phyloP scores from a whole-genome alignment of 1,140 invertebrate genomes.

The Eupeodes corollae region DNA sequence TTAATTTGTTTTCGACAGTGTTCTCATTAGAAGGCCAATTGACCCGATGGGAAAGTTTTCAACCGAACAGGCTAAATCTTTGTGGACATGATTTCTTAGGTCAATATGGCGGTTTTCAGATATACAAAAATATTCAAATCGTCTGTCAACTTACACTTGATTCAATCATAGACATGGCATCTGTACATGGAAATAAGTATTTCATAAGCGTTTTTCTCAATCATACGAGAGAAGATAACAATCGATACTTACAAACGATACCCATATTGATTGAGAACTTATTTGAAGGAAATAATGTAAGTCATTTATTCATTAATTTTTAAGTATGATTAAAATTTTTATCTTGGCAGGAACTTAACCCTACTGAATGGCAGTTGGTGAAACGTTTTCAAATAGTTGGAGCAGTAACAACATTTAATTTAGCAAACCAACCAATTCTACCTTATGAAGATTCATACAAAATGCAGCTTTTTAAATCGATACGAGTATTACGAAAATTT shows the following conservation, averaged over 20 bases:
- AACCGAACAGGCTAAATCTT: slow-evolving; percentile 38
- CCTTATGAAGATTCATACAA: slow-evolving; percentile 26
- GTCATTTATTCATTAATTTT: slow-evolving; percentile 7
- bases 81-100: slow-evolving; percentile 14
- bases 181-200: slow-evolving; percentile 35
- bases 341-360: slow-evolving; percentile 32
- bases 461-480: slow-evolving; percentile 18
- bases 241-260: slow-evolving; percentile 41
- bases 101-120: slow-evolving; percentile 30
- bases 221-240: slow-evolving; percentile 26
- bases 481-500: slow-evolving; percentile 22
- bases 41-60: slow-evolving; percentile 36
- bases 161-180: slow-evolving; percentile 40
- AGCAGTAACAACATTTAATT: slow-evolving; percentile 15
- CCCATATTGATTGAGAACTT: slow-evolving; percentile 45
- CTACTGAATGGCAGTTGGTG: slow-evolving; percentile 46
- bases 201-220: slow-evolving; percentile 44
- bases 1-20: slow-evolving; percentile 28
- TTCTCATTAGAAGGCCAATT: slow-evolving; percentile 23
- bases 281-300: slow-evolving; percentile 24
- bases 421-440: slow-evolving; percentile 6
- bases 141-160: slow-evolving; percentile 43
- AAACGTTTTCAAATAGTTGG: slow-evolving; percentile 59
- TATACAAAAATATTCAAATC: slow-evolving; percentile 44
- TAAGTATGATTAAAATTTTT: slow-evolving; percentile 14